Percentiles rank a stretch among this genome's conserved stretches.
Evolutionary conservation across 92 coral and sea anemone genomes (phyloP).

Genomic region (Umimayanthus chanpuru): DNA sequence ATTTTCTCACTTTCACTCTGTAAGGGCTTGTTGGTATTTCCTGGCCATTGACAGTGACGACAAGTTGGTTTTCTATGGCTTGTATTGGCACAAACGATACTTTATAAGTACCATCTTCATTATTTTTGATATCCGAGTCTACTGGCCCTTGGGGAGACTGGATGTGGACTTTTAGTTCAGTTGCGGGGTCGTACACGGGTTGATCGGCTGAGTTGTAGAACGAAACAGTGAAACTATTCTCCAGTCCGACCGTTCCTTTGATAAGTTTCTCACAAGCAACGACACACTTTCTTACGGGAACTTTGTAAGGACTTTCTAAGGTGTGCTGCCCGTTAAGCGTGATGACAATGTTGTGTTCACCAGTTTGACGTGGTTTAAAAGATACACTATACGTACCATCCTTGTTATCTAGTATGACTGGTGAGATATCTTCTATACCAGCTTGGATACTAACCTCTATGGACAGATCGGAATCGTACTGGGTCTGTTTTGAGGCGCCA

Average conservation of each 20-base stretch:
- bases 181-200: constrained; percentile 20
- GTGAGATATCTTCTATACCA: not conserved
- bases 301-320: constrained; percentile 33
- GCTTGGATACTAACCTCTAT: constrained; percentile 9
- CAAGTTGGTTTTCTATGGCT: constrained; percentile 31
- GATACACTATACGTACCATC: constrained; percentile 18
- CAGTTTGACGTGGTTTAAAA: constrained; percentile 16
- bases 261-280: constrained; percentile 26
- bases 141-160: not conserved
- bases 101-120: constrained; percentile 29
- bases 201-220: not conserved
- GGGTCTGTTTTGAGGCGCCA: constrained; percentile 26
- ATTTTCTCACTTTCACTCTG: constrained; percentile 29
- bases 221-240: constrained; percentile 28
- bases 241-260: constrained; percentile 42
- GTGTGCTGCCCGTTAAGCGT: constrained; percentile 28
- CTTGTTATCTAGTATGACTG: constrained; percentile 19
- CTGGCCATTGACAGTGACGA: constrained; percentile 24
- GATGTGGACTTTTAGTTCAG: constrained; percentile 5
- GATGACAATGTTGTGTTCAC: constrained; percentile 11
- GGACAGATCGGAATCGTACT: constrained; percentile 27
- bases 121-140: not conserved
- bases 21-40: constrained; percentile 30
- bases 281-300: constrained; percentile 33
- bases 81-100: constrained; percentile 22